Evolutionary conservation across 1,140 invertebrate genomes (phyloP), one percentile per base, ranked within the genome.

Genomic region (Drosophila punjabiensis): DNA sequence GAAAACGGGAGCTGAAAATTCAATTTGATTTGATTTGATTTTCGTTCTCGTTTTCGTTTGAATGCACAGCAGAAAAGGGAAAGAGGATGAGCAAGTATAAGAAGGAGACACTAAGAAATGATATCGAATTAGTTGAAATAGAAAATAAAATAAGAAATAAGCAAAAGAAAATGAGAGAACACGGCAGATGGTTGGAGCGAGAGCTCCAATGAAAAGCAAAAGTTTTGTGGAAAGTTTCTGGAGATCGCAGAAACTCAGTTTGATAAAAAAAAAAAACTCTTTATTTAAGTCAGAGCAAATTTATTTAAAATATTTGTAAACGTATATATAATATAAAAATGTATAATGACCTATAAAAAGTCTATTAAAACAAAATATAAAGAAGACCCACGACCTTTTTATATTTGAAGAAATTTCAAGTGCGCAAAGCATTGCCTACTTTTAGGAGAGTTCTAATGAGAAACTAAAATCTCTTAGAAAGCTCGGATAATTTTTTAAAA

Each of bases 21-120:
- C 79, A 92, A 92, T 92, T 92, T 92, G 81, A 89, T 89, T 89
- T 90, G 84, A 91, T 91, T 91, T 91, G 88, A 91, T 91, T 91
- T 91, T 92, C 88, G 76, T 91, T 91, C 84, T 89, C 81, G 81
- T 88, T 91, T 88, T 89, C 89, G 79, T 89, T 81, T 82, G 82
- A 92, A 89, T 91, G 89, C 89, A 86, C 84, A 92, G 43, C 64
- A 70, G 48, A 62, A 71, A 32, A n/a, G 33, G 30, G 64, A 68
- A 41, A 56, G 41, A 37, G 59, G 65, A 14, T 30, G 10, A 47
- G 64, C 33, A 67, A 28, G 62, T 58, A 58, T n/a, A 39, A 37
- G 69, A 60, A 63, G 75, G 63, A 63, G 66, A 43, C 58, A 70
- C 70, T 77, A 76, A 71, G 77, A 84, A 84, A 88, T 90, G 78